phyloP scores from a whole-genome alignment of 1,140 invertebrate genomes.

The Wasmannia auropunctata region DNA sequence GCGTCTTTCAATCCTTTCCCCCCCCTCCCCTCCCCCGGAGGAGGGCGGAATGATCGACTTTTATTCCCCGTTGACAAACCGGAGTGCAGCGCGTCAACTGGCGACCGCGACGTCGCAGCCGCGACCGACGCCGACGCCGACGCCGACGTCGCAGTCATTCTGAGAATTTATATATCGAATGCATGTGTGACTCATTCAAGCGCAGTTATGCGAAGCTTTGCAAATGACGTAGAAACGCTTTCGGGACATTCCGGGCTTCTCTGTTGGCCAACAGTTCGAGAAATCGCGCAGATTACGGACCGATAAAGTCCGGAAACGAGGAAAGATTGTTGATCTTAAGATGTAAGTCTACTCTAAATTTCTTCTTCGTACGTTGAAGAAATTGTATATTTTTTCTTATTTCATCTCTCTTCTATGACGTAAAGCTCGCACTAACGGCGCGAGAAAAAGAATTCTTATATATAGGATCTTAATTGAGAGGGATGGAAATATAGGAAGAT shows the following conservation, averaged over 20 bases:
- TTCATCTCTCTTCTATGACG: neutral
- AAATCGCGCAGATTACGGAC: neutral
- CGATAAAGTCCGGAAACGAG: neutral
- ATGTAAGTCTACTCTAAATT: neutral
- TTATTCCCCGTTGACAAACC: constrained; percentile 61
- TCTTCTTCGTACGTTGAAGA: no score
- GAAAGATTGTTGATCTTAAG: neutral
- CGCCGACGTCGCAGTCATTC: constrained; percentile 20
- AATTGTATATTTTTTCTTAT: neutral
- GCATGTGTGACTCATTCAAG: constrained; percentile 38
- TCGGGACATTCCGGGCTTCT: neutral
- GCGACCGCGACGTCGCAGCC: constrained; percentile 6
- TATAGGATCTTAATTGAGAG: neutral
- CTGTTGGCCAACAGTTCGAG: constrained; percentile 5
- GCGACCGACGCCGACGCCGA: neutral
- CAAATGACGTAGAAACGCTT: constrained; percentile 36
- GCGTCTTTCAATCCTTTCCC: neutral
- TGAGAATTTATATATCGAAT: constrained; percentile 52
- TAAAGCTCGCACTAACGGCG: neutral
- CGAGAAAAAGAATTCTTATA: neutral
- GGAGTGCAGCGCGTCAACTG: constrained; percentile 40
- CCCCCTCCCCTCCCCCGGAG: no score
- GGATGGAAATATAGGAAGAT: neutral
- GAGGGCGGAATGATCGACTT: neutral
- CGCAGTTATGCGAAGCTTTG: constrained; percentile 45